phyloP scores from a whole-genome alignment of 2,797 vertebrate genomes.

The Protonibea diacanthus region DNA sequence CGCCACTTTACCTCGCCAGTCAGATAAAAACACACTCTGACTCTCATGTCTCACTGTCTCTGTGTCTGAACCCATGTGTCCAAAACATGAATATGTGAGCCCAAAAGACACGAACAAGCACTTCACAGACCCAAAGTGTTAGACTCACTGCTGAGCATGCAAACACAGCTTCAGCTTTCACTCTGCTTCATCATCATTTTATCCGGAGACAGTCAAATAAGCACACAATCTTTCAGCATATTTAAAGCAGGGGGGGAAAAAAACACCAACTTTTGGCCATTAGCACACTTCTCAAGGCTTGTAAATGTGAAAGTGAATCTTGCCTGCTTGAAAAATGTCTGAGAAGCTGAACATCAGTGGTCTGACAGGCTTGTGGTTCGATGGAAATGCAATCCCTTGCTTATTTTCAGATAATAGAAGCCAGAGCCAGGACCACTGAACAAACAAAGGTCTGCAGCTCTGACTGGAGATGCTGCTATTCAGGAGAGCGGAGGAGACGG shows the following conservation, averaged over 20 bases:
- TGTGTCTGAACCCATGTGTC: constrained; percentile 4
- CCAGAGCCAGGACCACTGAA: neutral
- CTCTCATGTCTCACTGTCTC: neutral
- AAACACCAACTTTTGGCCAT: neutral
- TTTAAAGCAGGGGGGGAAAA: neutral
- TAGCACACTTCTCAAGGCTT: neutral
- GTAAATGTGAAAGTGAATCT: neutral
- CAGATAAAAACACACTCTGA: constrained; percentile 35
- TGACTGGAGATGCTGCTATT: constrained; percentile 24
- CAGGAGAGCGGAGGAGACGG: neutral
- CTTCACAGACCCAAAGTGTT: neutral
- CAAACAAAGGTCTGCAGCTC: constrained; percentile 40
- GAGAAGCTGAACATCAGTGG: neutral
- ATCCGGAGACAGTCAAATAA: neutral
- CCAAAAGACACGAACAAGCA: neutral
- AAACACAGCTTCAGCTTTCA: constrained; percentile 13
- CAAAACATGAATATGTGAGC: neutral
- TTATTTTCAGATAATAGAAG: constrained; percentile 36
- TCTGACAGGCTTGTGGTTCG: neutral
- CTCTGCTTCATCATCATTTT: constrained; percentile 4
- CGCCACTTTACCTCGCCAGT: constrained; percentile 47
- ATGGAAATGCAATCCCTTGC: neutral
- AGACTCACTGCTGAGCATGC: neutral
- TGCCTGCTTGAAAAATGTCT: neutral
- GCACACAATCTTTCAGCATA: neutral